Evolutionary conservation across 64 coral and sea anemone species (phyloP), one percentile per base, ranked within the genome.

Genomic region (Actinia equina): DNA sequence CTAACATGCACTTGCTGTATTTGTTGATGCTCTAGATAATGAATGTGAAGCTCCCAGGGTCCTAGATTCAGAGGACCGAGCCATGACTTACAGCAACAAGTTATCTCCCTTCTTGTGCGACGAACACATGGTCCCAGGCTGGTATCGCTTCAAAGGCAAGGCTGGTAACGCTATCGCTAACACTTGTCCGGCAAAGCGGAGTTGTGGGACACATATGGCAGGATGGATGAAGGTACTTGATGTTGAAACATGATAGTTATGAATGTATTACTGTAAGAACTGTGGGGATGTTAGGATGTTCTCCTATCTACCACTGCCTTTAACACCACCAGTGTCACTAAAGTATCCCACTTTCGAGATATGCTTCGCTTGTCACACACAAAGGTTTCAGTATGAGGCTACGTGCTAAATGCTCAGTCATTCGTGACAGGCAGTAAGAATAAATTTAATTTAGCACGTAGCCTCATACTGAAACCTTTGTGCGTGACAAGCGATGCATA

Each of bases 91-190:
- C 78, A 19, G 19, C 3, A 81, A 81, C 7, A 81, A 43, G 0
- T 6, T 49, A 15, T 0, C 44, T 49, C 3, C 41, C 0, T 52
- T 52, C 27, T 5, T 37, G 19, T 81, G 78, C 20, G 78, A 81
- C 20, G 44, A 81, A 17, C 3, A 81, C 14, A 44, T 81, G 17
- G 43, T 51, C 23, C 6, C 44, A 52, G 78, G 78, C 2, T 81
- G 78, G 78, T 81, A 49, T 52, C 42, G 16, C 0, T 81, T 81
- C 78, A 44, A 49, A 17, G 78, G 78, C 19, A 52, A 22, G 43
- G 78, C 78, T 20, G 78, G 78, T 12, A 81, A 81, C 49, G 49
- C 7, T 37, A 81, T 81, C 8, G 78, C 78, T 17, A 81, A 81
- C 43, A 37, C 17, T 22, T 81, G 78, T 52, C 16, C 14, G 23